phyloP scores from a whole-genome alignment of 2,888 invertebrate genomes.

The Oegoconia quadripuncta region DNA sequence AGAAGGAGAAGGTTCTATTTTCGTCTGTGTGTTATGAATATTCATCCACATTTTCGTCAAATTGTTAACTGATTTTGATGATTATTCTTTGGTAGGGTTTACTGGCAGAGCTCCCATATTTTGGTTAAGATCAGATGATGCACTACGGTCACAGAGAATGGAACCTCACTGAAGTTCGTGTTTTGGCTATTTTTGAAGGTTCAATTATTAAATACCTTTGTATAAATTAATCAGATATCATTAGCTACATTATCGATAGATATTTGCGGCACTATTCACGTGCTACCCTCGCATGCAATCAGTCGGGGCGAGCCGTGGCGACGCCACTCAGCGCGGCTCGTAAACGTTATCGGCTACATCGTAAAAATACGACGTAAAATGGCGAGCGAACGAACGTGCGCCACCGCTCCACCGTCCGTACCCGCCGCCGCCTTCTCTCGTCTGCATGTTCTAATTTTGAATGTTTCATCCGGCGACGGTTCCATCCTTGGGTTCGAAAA shows the following conservation, averaged over 20 bases:
- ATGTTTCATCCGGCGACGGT: constrained; percentile 18
- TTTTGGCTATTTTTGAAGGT: no score
- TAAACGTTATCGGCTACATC: constrained; percentile 75
- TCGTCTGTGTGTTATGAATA: no score
- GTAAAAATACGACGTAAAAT: constrained; percentile 74
- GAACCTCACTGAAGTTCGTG: no score
- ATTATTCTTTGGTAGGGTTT: no score
- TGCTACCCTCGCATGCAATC: constrained; percentile 61
- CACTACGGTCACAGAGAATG: no score
- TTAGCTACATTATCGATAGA: constrained; percentile 3
- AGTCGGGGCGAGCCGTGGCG: constrained; percentile 70
- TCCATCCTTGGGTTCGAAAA: constrained; percentile 20
- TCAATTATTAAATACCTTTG: no score
- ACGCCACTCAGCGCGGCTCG: constrained; percentile 74
- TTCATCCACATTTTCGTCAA: no score
- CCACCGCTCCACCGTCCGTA: constrained; percentile 3
- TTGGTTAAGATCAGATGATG: no score
- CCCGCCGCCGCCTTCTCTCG: constrained; percentile 8
- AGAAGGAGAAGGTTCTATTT: no score
- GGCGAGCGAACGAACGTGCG: constrained; percentile 36
- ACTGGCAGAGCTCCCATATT: no score
- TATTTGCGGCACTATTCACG: constrained; percentile 20
- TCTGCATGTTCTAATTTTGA: constrained; percentile 28
- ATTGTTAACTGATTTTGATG: no score
- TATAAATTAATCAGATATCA: no score